Conservation (phyloP, 2,797 vertebrate genomes). For the Aselliscus stoliczkanus region DNA sequence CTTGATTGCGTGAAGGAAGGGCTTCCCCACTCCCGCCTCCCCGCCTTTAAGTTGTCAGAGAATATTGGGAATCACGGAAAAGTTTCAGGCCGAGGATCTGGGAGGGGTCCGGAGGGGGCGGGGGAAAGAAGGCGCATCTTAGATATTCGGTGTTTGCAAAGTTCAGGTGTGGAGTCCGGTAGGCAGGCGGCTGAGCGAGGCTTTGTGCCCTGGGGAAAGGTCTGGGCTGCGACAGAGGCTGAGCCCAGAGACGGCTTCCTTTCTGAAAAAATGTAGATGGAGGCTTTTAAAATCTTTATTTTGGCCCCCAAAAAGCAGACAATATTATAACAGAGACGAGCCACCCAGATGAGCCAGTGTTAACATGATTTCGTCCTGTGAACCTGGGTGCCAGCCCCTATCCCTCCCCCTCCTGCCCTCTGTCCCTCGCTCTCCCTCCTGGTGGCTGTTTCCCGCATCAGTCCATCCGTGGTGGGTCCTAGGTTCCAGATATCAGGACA, state of each 20-base stretch:
- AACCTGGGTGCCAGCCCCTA: accelerated
- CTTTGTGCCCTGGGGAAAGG: too few relatives aligned
- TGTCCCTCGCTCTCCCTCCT: background rate
- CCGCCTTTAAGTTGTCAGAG: background rate
- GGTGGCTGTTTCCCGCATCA: background rate
- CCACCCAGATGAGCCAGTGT: background rate
- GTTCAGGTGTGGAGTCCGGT: background rate
- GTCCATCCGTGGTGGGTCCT: background rate
- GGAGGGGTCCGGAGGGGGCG: background rate
- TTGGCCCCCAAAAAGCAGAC: background rate
- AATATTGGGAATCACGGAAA: background rate
- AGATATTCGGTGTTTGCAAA: background rate
- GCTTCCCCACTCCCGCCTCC: background rate
- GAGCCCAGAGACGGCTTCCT: background rate
- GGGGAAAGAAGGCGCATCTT: background rate
- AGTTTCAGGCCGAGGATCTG: background rate
- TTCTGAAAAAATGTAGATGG: background rate
- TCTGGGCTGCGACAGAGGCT: background rate
- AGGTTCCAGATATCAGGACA: background rate
- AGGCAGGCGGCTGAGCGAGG: background rate
- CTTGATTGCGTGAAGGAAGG: background rate
- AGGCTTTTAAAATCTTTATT: background rate
- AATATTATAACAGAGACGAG: background rate
- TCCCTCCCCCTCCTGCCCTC: too few relatives aligned
- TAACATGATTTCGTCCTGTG: background rate